Evolutionary conservation across 2,888 invertebrate species (phyloP).

Genomic region (Arrhopalites spinosus): DNA sequence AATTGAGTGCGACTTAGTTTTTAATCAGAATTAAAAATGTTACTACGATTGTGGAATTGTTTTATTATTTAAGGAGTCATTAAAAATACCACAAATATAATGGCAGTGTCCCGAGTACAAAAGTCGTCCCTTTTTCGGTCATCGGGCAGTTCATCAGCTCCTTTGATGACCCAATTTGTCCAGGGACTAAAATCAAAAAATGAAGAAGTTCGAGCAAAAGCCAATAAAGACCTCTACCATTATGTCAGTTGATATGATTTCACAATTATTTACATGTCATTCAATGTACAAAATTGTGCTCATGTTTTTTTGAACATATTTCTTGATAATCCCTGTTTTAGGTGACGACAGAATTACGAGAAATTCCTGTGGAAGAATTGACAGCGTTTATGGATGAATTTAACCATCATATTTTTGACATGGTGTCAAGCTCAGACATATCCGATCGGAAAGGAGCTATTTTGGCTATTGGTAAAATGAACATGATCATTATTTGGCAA

Average conservation of each 20-base stretch:
- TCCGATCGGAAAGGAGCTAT: conserved; percentile 96
- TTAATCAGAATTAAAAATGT: neutral
- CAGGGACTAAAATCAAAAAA: conserved; percentile 85
- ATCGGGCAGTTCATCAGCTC: conserved; percentile 59
- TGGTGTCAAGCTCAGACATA: conserved; percentile 90
- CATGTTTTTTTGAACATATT: neutral
- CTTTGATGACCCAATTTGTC: conserved; percentile 78
- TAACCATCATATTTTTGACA: conserved; percentile 92
- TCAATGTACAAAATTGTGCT: neutral
- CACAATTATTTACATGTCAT: neutral
- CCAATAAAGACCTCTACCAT: conserved; percentile 85
- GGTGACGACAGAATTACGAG: conserved; percentile 83
- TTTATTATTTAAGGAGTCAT: neutral
- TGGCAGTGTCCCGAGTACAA: conserved; percentile 23
- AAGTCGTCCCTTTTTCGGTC: conserved; percentile 31
- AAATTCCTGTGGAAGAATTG: conserved; percentile 87
- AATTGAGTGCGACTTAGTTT: neutral
- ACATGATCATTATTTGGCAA: neutral
- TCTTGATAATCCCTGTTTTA: conserved; percentile 41
- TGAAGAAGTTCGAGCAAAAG: conserved; percentile 81
- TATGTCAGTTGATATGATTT: conserved; percentile 65
- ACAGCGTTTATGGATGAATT: conserved; percentile 91
- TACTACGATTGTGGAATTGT: neutral
- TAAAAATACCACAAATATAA: neutral
- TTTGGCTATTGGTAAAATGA: conserved; percentile 77